Evolutionary conservation across 1,140 invertebrate genomes (phyloP).

Genomic region (Drosophila athabasca): DNA sequence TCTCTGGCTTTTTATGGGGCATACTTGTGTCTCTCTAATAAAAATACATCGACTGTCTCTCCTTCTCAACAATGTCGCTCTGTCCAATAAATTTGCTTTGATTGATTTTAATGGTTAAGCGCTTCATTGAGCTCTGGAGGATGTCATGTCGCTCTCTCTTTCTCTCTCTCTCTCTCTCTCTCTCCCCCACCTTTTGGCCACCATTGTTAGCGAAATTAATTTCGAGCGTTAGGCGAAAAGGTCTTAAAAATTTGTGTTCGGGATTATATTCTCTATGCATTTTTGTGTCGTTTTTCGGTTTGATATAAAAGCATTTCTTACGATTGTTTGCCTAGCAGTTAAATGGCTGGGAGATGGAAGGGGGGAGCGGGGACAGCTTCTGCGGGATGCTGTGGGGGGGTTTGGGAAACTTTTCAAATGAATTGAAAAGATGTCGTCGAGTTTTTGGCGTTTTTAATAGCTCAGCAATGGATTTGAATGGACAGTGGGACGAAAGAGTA

Average conservation of each 20-base stretch:
- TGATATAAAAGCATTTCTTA: conserved; percentile 75
- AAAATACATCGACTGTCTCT: conserved; percentile 42
- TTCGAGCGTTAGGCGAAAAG: conserved; percentile 67
- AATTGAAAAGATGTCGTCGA: conserved; percentile 65
- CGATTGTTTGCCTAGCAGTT: conserved; percentile 75
- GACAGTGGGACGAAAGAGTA: conserved; percentile 34
- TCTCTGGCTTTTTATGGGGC: conserved; percentile 56
- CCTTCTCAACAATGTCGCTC: conserved; percentile 66
- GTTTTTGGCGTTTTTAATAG: conserved; percentile 66
- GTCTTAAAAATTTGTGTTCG: conserved; percentile 67
- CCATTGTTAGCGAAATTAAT: conserved; percentile 80
- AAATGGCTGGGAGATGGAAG: conserved; percentile 42
- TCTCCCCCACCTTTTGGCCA: conserved; percentile 24
- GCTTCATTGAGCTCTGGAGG: conserved; percentile 76
- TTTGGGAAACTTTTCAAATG: conserved; percentile 55
- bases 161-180: too few relatives aligned
- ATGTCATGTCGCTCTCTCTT: conserved; percentile 25
- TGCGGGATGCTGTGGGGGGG: not conserved
- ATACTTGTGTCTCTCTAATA: conserved; percentile 61
- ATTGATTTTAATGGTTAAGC: conserved; percentile 83
- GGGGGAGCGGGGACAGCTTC: conserved; percentile 15
- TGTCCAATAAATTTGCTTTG: conserved; percentile 80
- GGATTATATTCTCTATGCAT: conserved; percentile 62
- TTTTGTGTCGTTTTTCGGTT: conserved; percentile 1
- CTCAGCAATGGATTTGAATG: conserved; percentile 32